These are phyloP conservation scores for Malacoraja senta DNA, from an alignment of 2,797 vertebrate genomes.

Conservation along the genomic window DNA sequence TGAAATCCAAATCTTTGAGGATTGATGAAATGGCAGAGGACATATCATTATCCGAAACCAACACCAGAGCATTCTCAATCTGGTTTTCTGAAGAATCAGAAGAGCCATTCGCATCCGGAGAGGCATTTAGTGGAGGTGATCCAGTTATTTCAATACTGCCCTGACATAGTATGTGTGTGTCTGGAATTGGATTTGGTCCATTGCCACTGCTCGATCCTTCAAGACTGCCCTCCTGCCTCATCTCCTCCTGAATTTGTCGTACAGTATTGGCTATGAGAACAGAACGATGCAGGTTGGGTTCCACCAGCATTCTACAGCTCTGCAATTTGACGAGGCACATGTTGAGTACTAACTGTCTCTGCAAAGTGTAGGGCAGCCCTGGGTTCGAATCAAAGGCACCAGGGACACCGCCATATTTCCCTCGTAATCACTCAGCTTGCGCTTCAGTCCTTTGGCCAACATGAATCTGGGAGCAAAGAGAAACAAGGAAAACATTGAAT, in stretches of 20 bases:
- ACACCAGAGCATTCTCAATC: slow-evolving; percentile 51
- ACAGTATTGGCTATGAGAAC: slow-evolving; percentile 79
- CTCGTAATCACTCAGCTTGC: slow-evolving; percentile 71
- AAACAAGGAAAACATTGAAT: neutral
- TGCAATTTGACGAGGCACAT: slow-evolving; percentile 77
- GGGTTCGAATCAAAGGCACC: slow-evolving; percentile 55
- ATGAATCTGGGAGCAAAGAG: slow-evolving; percentile 60
- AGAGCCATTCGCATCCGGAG: slow-evolving; percentile 47
- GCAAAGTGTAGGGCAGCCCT: slow-evolving; percentile 61
- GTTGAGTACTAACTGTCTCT: slow-evolving; percentile 73
- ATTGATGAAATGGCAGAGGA: slow-evolving; percentile 57
- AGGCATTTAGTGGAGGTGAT: slow-evolving; percentile 46
- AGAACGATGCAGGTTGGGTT: slow-evolving; percentile 75
- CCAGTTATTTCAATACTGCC: slow-evolving; percentile 49
- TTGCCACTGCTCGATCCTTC: slow-evolving; percentile 43
- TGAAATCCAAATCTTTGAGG: slow-evolving; percentile 60
- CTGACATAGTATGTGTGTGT: slow-evolving; percentile 47
- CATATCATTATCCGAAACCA: slow-evolving; percentile 50
- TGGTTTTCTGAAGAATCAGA: slow-evolving; percentile 53
- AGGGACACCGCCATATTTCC: slow-evolving; percentile 58
- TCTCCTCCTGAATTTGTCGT: slow-evolving; percentile 75
- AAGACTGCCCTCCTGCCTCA: slow-evolving; percentile 58
- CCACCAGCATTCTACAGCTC: slow-evolving; percentile 65
- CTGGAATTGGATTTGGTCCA: slow-evolving; percentile 46
- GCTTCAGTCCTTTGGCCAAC: slow-evolving; percentile 78